Evolutionary conservation across 2,797 vertebrate species (phyloP).

Genomic region (Gymnoscopelus microlampas): DNA sequence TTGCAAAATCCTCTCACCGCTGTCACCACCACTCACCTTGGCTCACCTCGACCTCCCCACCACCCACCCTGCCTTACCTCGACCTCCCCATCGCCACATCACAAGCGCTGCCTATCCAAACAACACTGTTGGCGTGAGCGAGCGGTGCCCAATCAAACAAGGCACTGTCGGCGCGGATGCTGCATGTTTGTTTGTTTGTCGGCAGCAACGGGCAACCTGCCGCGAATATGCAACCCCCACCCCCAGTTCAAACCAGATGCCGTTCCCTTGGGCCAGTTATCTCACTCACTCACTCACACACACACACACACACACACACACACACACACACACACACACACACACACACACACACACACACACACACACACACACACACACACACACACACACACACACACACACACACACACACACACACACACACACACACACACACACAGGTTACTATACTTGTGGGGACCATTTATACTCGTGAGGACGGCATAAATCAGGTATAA

Average conservation of each 20-base stretch:
- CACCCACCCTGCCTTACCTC: neutral
- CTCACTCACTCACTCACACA: too few relatives aligned
- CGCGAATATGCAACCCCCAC: constrained; percentile 49
- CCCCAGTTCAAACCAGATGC: constrained; percentile 71
- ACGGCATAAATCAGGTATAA: too few relatives aligned
- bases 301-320: too few relatives aligned
- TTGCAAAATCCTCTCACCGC: constrained; percentile 6
- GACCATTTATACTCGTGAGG: too few relatives aligned
- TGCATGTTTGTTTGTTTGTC: constrained; percentile 47
- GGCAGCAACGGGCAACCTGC: constrained; percentile 50
- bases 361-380: neutral
- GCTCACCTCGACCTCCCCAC: neutral
- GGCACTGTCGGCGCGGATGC: constrained; percentile 27
- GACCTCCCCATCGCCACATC: constrained; percentile 7
- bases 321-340: too few relatives aligned
- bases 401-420: too few relatives aligned
- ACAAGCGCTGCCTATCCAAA: constrained; percentile 40
- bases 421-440: too few relatives aligned
- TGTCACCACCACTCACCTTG: constrained; percentile 7
- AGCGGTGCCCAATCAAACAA: constrained; percentile 57
- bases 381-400: too few relatives aligned
- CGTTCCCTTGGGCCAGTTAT: constrained; percentile 63
- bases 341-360: too few relatives aligned
- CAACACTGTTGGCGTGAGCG: constrained; percentile 1
- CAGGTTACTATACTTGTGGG: too few relatives aligned